Evolutionary conservation across 2,797 vertebrate species (phyloP), one percentile per base, ranked within the genome.

Genomic region (Harpagifer antarcticus): DNA sequence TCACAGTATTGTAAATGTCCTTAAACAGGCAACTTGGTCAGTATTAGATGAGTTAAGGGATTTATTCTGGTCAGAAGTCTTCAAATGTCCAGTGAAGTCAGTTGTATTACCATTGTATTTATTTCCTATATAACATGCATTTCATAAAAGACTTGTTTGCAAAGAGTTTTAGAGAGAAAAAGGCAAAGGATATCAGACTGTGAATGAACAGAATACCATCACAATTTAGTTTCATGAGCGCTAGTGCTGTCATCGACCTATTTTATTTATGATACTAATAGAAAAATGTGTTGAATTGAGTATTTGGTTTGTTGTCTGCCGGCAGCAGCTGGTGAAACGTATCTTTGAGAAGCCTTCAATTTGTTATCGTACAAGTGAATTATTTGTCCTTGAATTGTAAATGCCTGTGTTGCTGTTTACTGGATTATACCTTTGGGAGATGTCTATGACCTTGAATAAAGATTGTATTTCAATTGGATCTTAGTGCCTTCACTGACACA

Each of bases 341-440:
- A 72, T 88, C 73, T 81, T 72, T 48, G 69, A 78, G 68, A 80
- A 62, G 75, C 79, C 75, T 88, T 90, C 56, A 56, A 83, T 90
- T 87, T 88, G 88, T 93, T 89, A 87, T 89, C 69, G 92, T 94
- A 85, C 85, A 91, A 91, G 93, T 94, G 87, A 86, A 88, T 81
- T 88, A 82, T 90, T 92, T 91, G 93, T 94, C 88, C 86, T 93
- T 93, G 82, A 91, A 92, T 83, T 92, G 84, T 89, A 92, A 87
- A 91, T 74, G 86, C 90, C 87, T 90, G 92, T 94, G 89, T 94
- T 93, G 88, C 88, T 92, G 91, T 95, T 94, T 76, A 92, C 77
- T 88, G 92, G 91, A 93, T 90, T 84, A 90, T 91, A 92, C 76
- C 72, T 90, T 92, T 89, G 83, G 78, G 78, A 93, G 69, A 83